These are phyloP conservation scores for Thereva nobilitata DNA, from an alignment of 2,888 invertebrate species.

Conservation along the genomic window DNA sequence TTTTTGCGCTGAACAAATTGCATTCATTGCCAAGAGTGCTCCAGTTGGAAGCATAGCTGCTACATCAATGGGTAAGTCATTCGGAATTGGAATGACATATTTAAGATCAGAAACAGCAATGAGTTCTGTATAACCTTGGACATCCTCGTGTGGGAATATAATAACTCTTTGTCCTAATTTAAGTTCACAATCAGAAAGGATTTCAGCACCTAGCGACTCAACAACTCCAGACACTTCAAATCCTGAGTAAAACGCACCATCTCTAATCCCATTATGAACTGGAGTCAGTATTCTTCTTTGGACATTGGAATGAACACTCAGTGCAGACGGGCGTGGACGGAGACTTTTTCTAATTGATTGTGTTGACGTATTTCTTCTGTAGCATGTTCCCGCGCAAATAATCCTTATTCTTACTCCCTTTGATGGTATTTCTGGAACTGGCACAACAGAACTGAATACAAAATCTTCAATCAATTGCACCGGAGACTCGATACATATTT, in stretches of 20 bases:
- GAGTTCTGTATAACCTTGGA: constrained; percentile 88
- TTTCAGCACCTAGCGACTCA: constrained; percentile 72
- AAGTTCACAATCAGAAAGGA: constrained; percentile 64
- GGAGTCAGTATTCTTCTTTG: constrained; percentile 58
- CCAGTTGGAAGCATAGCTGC: constrained; percentile 94
- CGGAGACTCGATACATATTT: constrained; percentile 86
- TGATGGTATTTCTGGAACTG: constrained; percentile 83
- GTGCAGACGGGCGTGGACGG: constrained; percentile 57
- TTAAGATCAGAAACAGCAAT: constrained; percentile 87
- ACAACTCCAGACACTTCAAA: constrained; percentile 82
- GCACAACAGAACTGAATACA: constrained; percentile 84
- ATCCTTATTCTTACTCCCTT: constrained; percentile 83
- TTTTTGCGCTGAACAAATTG: constrained; percentile 77
- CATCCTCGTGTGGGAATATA: constrained; percentile 82
- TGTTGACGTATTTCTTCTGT: constrained; percentile 71
- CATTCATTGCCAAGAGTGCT: constrained; percentile 87
- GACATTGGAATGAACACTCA: constrained; percentile 54
- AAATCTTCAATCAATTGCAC: constrained; percentile 74
- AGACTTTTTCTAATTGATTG: constrained; percentile 74
- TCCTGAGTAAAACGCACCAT: constrained; percentile 81
- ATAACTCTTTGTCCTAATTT: constrained; percentile 76
- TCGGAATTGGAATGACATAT: constrained; percentile 84
- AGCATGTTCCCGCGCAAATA: constrained; percentile 85
- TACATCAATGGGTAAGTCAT: constrained; percentile 77
- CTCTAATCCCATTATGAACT: constrained; percentile 76